phyloP scores from a whole-genome alignment of 2,888 invertebrate species.

The Nemotelus nigrinus region DNA sequence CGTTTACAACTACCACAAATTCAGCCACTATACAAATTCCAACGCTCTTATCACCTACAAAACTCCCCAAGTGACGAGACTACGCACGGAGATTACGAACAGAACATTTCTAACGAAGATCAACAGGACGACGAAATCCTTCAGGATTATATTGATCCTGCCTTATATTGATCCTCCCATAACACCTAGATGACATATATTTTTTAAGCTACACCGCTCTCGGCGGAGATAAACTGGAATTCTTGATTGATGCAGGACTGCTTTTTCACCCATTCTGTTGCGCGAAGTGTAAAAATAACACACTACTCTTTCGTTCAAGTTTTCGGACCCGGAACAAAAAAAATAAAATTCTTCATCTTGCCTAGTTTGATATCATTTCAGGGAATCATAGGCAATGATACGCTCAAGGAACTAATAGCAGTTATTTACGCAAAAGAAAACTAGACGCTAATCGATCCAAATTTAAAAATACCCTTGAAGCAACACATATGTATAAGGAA shows the following conservation, averaged over 20 bases:
- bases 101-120: not conserved
- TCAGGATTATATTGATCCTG: not conserved
- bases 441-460: too few species aligned
- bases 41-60: not conserved
- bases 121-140: not conserved
- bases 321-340: not conserved
- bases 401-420: too few species aligned
- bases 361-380: too few species aligned
- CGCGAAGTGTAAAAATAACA: not conserved
- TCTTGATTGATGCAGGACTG: not conserved
- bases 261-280: not conserved
- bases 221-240: not conserved
- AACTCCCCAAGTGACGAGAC: not conserved
- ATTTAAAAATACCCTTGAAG: too few species aligned
- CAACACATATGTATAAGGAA: too few species aligned
- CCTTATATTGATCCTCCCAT: not conserved
- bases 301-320: not conserved
- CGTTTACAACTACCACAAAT: not conserved
- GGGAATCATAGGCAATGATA: too few species aligned
- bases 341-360: too few species aligned
- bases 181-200: not conserved
- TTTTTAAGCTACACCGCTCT: not conserved
- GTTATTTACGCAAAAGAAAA: too few species aligned
- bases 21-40: not conserved
- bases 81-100: not conserved